Evolutionary conservation across 2,113 vertebrate genomes (phyloP).

Genomic region (Canis aureus): DNA sequence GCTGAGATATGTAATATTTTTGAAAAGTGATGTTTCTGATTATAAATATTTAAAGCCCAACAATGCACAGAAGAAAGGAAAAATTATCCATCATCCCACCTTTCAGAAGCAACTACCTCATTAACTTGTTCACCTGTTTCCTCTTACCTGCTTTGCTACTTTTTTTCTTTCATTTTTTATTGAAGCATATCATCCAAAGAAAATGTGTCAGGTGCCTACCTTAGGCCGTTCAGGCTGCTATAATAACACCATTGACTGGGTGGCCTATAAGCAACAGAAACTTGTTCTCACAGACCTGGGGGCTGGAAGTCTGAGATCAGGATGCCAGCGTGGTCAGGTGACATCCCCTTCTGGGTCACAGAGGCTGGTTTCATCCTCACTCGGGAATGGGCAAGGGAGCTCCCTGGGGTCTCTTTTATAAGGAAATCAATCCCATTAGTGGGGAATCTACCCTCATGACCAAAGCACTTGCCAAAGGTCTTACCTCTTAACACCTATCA

Average conservation of each 20-base stretch:
- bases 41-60: background rate
- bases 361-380: background rate
- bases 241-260: background rate
- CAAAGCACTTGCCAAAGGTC: background rate
- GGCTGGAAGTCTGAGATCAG: background rate
- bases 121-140: rapidly evolving
- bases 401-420: background rate
- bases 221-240: background rate
- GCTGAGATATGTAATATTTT: background rate
- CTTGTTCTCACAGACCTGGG: background rate
- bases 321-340: background rate
- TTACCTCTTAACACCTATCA: background rate
- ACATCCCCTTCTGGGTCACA: background rate
- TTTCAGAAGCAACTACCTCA: background rate
- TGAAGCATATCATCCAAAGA: background rate
- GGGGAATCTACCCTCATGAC: background rate
- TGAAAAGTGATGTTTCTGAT: background rate
- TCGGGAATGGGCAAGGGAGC: background rate
- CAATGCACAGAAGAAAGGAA: background rate
- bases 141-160: background rate
- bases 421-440: rapidly evolving
- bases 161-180: background rate
- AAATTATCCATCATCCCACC: background rate
- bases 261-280: background rate
- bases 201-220: background rate